Conservation (phyloP, 2,888 invertebrate species). For the Theretra japonica region DNA sequence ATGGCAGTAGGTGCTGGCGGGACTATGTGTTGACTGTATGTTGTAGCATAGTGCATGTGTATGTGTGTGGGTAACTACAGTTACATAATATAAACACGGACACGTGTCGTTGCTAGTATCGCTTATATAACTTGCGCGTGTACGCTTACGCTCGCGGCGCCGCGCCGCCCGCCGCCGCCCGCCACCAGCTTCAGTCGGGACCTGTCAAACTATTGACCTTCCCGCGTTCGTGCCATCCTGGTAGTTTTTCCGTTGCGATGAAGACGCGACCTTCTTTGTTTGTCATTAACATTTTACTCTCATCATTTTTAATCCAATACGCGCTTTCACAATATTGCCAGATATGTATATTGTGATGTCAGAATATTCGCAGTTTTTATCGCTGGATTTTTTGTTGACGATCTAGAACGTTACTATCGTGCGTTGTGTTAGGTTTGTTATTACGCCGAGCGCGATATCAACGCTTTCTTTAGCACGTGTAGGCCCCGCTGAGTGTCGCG, state of each 20-base stretch:
- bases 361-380: slow-evolving; percentile 9
- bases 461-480: slow-evolving; percentile 22
- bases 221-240: slow-evolving; percentile 39
- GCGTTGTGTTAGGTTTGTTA: slow-evolving; percentile 3
- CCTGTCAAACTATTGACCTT: slow-evolving; percentile 35
- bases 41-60: slow-evolving; percentile 40
- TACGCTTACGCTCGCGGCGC: slow-evolving; percentile 34
- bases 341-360: background rate
- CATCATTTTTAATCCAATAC: background rate
- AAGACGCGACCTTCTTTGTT: background rate
- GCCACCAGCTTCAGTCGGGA: slow-evolving; percentile 35
- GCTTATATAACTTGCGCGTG: slow-evolving; percentile 57
- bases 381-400: slow-evolving; percentile 11
- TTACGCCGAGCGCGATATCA: slow-evolving; percentile 23
- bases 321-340: background rate
- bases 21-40: slow-evolving; percentile 23
- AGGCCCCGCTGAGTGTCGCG: slow-evolving; percentile 10
- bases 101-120: slow-evolving; percentile 61
- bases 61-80: slow-evolving; percentile 51
- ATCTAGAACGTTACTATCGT: slow-evolving; percentile 26
- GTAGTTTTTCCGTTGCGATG: slow-evolving; percentile 24
- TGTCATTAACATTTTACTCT: background rate
- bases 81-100: slow-evolving; percentile 71
- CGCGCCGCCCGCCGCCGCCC: slow-evolving; percentile 40
- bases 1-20: slow-evolving; percentile 22